A percentile compares a stretch with the other conserved stretches of the same genome.
Conservation (phyloP, 2,113 vertebrate species). For the Barnardius zonarius region DNA sequence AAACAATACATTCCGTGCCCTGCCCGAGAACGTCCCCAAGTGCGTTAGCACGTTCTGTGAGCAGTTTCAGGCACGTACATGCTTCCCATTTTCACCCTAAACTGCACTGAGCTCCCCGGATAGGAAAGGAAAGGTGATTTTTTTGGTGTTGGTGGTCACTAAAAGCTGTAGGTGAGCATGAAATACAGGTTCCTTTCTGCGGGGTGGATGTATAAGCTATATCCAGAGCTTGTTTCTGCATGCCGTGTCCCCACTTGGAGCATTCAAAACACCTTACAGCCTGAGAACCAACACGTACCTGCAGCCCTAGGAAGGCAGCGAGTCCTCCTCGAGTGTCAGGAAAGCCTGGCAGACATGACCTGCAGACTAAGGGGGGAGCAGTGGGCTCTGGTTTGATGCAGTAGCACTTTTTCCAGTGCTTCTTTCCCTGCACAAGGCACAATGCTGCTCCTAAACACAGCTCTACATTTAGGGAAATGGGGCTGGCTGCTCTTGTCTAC, state of each 20-base stretch:
- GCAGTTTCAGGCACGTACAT: not conserved
- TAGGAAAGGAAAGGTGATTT: not conserved
- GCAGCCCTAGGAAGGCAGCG: not conserved
- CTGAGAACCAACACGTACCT: not conserved
- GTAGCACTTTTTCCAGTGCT: not conserved
- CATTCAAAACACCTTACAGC: not conserved
- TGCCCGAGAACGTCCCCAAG: rapidly evolving
- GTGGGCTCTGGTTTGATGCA: not conserved
- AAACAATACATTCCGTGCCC: not conserved
- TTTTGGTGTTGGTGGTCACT: not conserved
- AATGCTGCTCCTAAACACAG: not conserved
- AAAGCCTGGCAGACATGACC: not conserved
- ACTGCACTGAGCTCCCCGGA: not conserved
- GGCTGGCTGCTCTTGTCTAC: not conserved
- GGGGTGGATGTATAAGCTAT: not conserved
- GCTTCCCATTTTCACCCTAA: not conserved
- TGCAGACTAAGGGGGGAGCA: not conserved
- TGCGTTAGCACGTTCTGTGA: rapidly evolving
- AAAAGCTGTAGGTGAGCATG: not conserved
- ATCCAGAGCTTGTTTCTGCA: not conserved
- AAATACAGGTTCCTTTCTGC: not conserved
- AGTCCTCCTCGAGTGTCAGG: not conserved
- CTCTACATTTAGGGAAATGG: rapidly evolving
- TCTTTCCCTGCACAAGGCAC: not conserved
- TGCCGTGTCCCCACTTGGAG: rapidly evolving